Evolutionary conservation across 2,113 vertebrate genomes (phyloP).

Genomic region (Rhinoptilus africanus): DNA sequence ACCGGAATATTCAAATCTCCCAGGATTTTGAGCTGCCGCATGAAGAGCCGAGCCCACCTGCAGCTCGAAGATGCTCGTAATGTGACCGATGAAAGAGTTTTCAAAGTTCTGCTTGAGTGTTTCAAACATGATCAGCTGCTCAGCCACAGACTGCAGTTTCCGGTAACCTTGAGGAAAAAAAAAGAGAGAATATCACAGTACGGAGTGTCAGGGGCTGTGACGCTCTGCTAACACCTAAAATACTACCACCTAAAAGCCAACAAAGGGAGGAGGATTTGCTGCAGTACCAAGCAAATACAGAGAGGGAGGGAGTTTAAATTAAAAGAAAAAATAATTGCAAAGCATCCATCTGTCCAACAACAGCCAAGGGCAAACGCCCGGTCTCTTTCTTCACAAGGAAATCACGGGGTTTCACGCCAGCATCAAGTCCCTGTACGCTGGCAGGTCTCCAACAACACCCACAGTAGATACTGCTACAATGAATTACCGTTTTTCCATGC

Average conservation of each 20-base stretch:
- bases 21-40: background rate
- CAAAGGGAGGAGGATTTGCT: background rate
- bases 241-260: background rate
- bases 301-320: background rate
- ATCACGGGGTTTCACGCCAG: background rate
- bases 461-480: background rate
- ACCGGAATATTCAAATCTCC: background rate
- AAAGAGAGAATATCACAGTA: rapidly evolving
- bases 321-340: background rate
- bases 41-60: slow-evolving; percentile 17
- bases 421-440: background rate
- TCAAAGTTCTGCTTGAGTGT: slow-evolving; percentile 60
- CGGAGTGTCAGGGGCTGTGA: rapidly evolving
- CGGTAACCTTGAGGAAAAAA: background rate
- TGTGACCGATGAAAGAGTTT: slow-evolving; percentile 19
- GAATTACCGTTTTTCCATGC: background rate
- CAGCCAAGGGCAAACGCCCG: background rate
- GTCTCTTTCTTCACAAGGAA: background rate
- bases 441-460: background rate
- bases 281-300: background rate
- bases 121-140: slow-evolving; percentile 63
- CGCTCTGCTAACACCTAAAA: too few relatives aligned
- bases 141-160: slow-evolving; percentile 49
- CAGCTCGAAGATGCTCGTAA: background rate
- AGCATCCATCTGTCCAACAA: background rate